Percentiles rank a stretch among this genome's conserved stretches.
Evolutionary conservation across 2,113 vertebrate species (phyloP).

Genomic region (Lophochroa leadbeateri): DNA sequence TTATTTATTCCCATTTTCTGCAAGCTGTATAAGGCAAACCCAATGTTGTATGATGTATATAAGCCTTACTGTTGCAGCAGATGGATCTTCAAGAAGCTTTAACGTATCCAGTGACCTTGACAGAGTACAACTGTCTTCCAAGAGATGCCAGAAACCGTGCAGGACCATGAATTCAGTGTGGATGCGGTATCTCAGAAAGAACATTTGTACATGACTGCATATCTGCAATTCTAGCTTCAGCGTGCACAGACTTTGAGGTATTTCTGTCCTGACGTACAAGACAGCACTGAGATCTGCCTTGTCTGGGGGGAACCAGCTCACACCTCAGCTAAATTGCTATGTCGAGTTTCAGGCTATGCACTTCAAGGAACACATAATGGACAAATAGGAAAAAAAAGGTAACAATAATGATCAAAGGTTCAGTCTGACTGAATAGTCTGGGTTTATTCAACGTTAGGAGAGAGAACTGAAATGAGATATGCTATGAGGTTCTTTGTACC

Average conservation of each 20-base stretch:
- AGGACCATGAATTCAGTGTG: background rate
- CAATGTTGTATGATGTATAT: no score
- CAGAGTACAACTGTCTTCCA: background rate
- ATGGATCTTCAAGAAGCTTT: background rate
- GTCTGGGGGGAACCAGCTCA: background rate
- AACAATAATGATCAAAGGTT: background rate
- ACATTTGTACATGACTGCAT: background rate
- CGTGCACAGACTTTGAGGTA: background rate
- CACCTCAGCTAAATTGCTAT: background rate
- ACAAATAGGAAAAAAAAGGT: background rate
- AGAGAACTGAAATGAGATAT: background rate
- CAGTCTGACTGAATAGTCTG: background rate
- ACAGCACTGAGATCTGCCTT: background rate
- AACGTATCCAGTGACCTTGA: background rate
- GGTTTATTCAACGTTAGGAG: background rate
- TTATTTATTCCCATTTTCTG: background rate
- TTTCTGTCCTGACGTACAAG: background rate
- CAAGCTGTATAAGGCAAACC: background rate
- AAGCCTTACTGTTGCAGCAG: background rate
- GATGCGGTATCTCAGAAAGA: background rate
- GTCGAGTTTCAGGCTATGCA: background rate
- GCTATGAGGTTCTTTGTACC: background rate
- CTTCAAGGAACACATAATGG: background rate
- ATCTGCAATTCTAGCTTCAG: background rate
- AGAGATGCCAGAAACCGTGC: background rate